Evolutionary conservation across 2,888 invertebrate species (phyloP).

Genomic region (Lysandra coridon): DNA sequence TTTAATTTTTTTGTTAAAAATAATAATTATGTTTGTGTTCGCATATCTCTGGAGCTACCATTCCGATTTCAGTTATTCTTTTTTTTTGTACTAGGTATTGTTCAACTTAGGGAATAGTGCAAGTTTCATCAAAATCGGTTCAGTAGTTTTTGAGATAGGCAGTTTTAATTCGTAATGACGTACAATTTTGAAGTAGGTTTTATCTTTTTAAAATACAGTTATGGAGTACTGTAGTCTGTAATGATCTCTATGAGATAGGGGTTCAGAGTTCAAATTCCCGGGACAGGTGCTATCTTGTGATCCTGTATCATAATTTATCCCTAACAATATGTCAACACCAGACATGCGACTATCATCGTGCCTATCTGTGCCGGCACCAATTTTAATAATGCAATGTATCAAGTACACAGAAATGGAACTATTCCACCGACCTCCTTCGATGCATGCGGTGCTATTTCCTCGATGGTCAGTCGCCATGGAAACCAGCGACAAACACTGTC

Average conservation of each 20-base stretch:
- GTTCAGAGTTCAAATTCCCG: background rate
- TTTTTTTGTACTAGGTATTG: too few relatives aligned
- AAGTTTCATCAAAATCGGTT: too few relatives aligned
- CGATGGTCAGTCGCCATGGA: conserved; percentile 61
- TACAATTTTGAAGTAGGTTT: too few relatives aligned
- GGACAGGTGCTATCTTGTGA: background rate
- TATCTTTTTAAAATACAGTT: too few relatives aligned
- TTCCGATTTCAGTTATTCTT: too few relatives aligned
- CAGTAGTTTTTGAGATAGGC: too few relatives aligned
- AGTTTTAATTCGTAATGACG: too few relatives aligned
- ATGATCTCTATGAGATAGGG: background rate
- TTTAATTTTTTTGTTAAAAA: too few relatives aligned
- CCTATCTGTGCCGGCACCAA: conserved; percentile 47
- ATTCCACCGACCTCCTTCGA: conserved; percentile 14
- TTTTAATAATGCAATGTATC: conserved; percentile 45
- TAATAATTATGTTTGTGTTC: too few relatives aligned
- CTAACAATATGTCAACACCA: conserved; percentile 43
- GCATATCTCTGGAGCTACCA: too few relatives aligned
- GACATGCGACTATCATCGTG: conserved; percentile 42
- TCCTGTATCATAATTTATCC: conserved; percentile 31
- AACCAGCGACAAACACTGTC: conserved; percentile 74
- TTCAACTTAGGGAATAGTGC: too few relatives aligned
- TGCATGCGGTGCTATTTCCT: conserved; percentile 27
- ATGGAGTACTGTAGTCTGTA: background rate
- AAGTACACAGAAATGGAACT: background rate